These are phyloP conservation scores for Euthynnus affinis DNA, from an alignment of 2,797 vertebrate genomes.

Conservation along the genomic window DNA sequence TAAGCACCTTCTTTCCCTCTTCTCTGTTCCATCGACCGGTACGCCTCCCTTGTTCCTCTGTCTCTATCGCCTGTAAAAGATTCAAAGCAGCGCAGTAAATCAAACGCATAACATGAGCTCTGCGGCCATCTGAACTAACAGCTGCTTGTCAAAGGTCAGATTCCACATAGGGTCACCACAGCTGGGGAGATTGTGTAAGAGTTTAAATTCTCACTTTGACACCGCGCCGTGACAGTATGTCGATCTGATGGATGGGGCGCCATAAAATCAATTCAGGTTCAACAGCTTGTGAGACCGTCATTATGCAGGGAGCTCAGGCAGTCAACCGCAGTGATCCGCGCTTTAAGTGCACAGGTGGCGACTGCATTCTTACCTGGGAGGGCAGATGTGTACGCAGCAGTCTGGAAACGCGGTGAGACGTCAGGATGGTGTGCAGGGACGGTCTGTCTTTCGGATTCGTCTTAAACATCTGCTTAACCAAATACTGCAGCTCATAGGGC, in stretches of 20 bases:
- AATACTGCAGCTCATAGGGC: conserved; percentile 90
- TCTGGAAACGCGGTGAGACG: conserved; percentile 83
- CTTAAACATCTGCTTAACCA: conserved; percentile 95
- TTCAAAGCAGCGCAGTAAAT: conserved; percentile 44
- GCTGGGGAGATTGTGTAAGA: conserved; percentile 59
- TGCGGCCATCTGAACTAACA: conserved; percentile 73
- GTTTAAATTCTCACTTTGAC: conserved; percentile 49
- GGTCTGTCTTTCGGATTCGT: conserved; percentile 91
- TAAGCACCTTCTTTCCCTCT: conserved; percentile 75
- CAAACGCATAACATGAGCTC: conserved; percentile 38
- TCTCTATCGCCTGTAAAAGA: conserved; percentile 56
- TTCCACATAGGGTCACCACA: conserved; percentile 44
- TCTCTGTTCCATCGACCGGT: conserved; percentile 68
- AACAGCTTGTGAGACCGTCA: neutral
- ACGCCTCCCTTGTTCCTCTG: conserved; percentile 53
- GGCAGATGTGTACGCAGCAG: conserved; percentile 82
- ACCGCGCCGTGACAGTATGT: conserved; percentile 15
- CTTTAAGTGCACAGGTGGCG: neutral
- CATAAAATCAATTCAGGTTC: conserved; percentile 18
- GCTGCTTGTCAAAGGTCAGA: conserved; percentile 58
- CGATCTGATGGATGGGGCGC: conserved; percentile 16
- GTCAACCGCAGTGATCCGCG: neutral
- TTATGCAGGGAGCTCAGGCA: neutral
- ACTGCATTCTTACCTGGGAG: conserved; percentile 82
- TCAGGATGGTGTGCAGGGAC: conserved; percentile 91